A percentile compares a stretch with the other conserved stretches of the same genome.
Evolutionary conservation across 2,888 invertebrate genomes (phyloP).

Genomic region (Entomobrya proxima): DNA sequence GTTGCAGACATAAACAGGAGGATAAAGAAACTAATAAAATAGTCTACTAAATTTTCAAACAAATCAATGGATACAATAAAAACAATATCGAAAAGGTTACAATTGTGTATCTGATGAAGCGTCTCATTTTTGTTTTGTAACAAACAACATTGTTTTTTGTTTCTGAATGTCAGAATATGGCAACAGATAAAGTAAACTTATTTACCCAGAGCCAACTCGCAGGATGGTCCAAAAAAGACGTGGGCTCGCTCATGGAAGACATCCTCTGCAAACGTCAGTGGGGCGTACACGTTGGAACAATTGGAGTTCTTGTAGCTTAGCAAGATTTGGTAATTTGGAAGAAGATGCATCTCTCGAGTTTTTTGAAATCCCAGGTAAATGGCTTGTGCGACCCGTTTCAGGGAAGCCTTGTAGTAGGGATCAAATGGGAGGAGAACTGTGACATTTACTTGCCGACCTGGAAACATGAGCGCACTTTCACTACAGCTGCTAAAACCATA

Average conservation of each 20-base stretch:
- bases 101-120: too few species aligned
- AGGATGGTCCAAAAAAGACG: slow-evolving; percentile 88
- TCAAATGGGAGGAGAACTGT: slow-evolving; percentile 75
- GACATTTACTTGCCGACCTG: slow-evolving; percentile 60
- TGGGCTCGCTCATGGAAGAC: slow-evolving; percentile 79
- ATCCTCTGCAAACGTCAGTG: slow-evolving; percentile 72
- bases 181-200: too few species aligned
- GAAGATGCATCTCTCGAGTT: slow-evolving; percentile 56
- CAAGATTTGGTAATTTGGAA: slow-evolving; percentile 69
- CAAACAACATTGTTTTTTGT: too few species aligned
- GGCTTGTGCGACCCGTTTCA: slow-evolving; percentile 73
- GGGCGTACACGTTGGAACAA: slow-evolving; percentile 75
- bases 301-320: slow-evolving; percentile 75
- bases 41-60: too few species aligned
- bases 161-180: too few species aligned
- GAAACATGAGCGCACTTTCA: neutral
- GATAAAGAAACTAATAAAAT: too few species aligned
- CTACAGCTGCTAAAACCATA: neutral
- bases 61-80: too few species aligned
- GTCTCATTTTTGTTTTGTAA: too few species aligned
- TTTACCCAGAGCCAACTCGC: slow-evolving; percentile 89
- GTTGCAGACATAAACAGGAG: too few species aligned
- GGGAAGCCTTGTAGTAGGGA: slow-evolving; percentile 71
- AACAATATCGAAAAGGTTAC: too few species aligned
- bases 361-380: slow-evolving; percentile 71